phyloP scores from a whole-genome alignment of 2,113 vertebrate genomes.

The Megaceryle maxima region DNA sequence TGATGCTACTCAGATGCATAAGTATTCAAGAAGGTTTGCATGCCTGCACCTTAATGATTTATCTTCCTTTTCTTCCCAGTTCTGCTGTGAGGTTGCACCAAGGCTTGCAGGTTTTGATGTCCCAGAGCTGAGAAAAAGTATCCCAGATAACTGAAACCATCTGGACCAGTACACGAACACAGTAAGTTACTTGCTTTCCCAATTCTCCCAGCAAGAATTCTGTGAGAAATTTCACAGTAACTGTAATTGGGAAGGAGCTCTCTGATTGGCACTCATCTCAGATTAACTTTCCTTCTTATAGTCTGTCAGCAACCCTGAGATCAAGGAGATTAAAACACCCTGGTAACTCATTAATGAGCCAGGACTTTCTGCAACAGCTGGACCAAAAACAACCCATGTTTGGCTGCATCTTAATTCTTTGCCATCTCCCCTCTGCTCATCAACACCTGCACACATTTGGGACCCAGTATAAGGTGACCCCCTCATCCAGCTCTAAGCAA shows the following conservation, averaged over 20 bases:
- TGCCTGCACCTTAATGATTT: neutral
- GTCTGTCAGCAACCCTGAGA: conserved; percentile 24
- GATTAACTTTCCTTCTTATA: conserved; percentile 24
- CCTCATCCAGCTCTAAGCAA: conserved; percentile 54
- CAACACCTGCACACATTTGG: conserved; percentile 40
- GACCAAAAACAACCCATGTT: conserved; percentile 2
- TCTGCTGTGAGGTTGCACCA: neutral
- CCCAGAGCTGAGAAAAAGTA: neutral
- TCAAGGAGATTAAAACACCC: conserved; percentile 25
- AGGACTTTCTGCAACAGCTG: conserved; percentile 30
- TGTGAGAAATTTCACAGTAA: neutral
- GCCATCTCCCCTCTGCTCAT: conserved; percentile 19
- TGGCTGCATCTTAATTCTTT: conserved; percentile 17
- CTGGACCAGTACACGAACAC: neutral
- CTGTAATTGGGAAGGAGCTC: neutral
- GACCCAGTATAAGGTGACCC: conserved; percentile 13
- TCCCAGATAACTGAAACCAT: neutral
- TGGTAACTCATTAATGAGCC: conserved; percentile 11
- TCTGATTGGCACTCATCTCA: neutral
- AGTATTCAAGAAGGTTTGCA: neutral
- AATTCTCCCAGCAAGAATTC: conserved; percentile 35
- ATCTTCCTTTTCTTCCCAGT: neutral
- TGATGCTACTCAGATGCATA: neutral
- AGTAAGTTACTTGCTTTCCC: neutral
- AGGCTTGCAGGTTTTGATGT: conserved; percentile 18